Evolutionary conservation across 2,113 vertebrate genomes (phyloP).

Genomic region (Antechinus flavipes): DNA sequence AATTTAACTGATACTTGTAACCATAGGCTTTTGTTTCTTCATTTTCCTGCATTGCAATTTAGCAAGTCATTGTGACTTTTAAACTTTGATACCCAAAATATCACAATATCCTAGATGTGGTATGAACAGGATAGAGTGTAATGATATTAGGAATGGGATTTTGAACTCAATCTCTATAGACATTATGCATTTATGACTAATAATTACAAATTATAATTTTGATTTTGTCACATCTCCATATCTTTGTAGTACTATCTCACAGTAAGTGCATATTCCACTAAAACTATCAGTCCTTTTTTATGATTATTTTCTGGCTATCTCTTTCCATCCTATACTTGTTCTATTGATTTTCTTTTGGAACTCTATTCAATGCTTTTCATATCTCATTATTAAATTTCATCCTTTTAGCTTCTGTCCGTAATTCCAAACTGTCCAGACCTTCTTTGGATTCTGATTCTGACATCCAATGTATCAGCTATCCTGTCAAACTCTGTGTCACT

Average conservation of each 20-base stretch:
- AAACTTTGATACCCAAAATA: neutral
- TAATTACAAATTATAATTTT: neutral
- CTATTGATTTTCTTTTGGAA: neutral
- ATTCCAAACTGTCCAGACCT: neutral
- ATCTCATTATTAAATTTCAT: neutral
- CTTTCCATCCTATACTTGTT: neutral
- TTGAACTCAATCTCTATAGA: neutral
- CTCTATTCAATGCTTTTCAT: neutral
- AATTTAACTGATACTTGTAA: neutral
- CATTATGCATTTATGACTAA: neutral
- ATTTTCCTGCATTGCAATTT: neutral
- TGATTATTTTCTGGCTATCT: neutral
- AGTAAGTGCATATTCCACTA: neutral
- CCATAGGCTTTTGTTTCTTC: neutral
- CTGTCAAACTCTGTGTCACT: neutral
- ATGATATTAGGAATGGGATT: neutral
- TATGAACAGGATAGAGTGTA: neutral
- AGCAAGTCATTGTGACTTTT: neutral
- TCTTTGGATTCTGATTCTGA: neutral
- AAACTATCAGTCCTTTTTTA: neutral
- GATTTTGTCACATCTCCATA: neutral
- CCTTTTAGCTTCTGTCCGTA: neutral
- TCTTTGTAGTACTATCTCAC: neutral
- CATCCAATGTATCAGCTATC: neutral
- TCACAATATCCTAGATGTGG: neutral